These are phyloP conservation scores for Troides aeacus DNA, from an alignment of 2,888 invertebrate genomes.

Conservation along the genomic window DNA sequence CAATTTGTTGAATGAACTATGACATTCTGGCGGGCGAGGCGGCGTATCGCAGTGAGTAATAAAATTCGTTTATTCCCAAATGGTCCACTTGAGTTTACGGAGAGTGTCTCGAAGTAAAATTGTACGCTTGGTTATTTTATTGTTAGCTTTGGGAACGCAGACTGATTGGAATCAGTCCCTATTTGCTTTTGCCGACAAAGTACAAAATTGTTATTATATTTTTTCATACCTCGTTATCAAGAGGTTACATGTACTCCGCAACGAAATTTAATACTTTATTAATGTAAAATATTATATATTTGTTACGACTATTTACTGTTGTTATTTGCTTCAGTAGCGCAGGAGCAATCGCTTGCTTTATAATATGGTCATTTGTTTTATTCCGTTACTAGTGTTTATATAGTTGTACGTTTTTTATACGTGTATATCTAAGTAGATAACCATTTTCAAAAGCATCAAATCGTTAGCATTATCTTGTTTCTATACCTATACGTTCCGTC, in stretches of 20 bases:
- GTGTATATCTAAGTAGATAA: too few relatives aligned
- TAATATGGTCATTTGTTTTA: too few relatives aligned
- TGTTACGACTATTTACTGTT: too few relatives aligned
- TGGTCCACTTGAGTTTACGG: conserved; percentile 57
- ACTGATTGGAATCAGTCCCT: neutral
- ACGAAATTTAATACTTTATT: too few relatives aligned
- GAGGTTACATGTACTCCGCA: neutral
- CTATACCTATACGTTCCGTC: too few relatives aligned
- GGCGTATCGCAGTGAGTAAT: conserved; percentile 56
- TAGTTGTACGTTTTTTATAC: too few relatives aligned
- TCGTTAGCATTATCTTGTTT: too few relatives aligned
- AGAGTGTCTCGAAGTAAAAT: conserved; percentile 63
- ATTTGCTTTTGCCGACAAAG: neutral
- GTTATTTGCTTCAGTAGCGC: too few relatives aligned
- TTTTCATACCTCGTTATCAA: neutral
- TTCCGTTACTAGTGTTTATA: too few relatives aligned
- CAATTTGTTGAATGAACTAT: conserved; percentile 42
- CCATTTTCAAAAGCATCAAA: too few relatives aligned
- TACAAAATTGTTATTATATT: neutral
- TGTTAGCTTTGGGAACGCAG: conserved; percentile 52
- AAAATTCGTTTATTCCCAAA: conserved; percentile 61
- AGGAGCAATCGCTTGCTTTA: too few relatives aligned
- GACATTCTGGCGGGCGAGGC: conserved; percentile 39
- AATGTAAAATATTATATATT: too few relatives aligned
- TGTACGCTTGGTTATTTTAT: conserved; percentile 61